Percentiles rank a stretch among this genome's conserved stretches.
These are phyloP conservation scores for Sylvilagus bachmani DNA, from an alignment of 2,113 vertebrate species.

Conservation along the genomic window DNA sequence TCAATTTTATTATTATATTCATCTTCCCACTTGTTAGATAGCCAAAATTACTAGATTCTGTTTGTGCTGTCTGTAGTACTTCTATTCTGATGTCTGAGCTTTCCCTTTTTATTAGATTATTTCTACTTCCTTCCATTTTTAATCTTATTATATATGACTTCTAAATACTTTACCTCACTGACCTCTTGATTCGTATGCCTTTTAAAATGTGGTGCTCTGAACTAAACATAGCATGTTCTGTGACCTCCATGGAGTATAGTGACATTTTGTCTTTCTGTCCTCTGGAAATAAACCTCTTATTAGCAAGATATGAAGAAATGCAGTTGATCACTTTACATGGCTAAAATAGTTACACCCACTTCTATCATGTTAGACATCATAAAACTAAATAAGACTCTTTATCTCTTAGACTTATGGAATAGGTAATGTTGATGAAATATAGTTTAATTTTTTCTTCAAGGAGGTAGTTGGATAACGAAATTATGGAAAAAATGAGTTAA, in stretches of 20 bases:
- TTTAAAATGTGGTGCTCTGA: background rate
- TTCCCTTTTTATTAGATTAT: background rate
- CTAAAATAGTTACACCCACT: background rate
- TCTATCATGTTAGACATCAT: background rate
- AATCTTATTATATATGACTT: background rate
- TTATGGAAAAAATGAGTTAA: background rate
- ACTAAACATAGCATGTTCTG: background rate
- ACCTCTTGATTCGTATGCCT: background rate
- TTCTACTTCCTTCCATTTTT: slow-evolving; percentile 8
- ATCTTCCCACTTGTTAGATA: background rate
- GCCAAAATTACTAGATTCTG: background rate
- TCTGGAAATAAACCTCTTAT: background rate
- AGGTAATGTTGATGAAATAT: background rate
- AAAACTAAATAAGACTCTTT: background rate
- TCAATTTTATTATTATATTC: background rate
- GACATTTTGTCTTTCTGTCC: background rate
- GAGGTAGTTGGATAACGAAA: background rate
- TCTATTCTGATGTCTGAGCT: background rate
- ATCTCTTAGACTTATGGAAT: background rate
- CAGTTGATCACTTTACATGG: background rate
- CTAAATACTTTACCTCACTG: background rate
- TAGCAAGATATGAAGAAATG: background rate
- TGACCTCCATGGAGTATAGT: background rate
- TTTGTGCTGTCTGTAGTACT: too few species aligned
- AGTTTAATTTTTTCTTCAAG: background rate